Base-by-base conservation (phyloP, 2,797 vertebrate genomes). In the Girardinus metallicus region DNA sequence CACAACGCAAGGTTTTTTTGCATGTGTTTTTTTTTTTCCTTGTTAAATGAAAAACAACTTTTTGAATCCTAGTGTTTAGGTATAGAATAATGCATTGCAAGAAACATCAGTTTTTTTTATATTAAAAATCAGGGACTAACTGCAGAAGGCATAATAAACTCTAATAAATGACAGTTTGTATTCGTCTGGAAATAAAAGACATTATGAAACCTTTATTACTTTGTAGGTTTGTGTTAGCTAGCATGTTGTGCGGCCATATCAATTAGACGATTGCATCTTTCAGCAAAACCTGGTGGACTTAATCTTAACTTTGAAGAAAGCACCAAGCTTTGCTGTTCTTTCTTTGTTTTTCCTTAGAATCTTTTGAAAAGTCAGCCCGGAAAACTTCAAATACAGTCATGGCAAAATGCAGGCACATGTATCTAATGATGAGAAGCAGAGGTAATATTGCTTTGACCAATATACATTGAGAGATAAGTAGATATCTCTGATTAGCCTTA, bases 401-500 rank as follows among this genome's bases (percentile, higher is more conserved):
- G 79, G 43, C 78, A 71, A 71, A 44, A 46, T 57, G 39, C 16
- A 21, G 29, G 34, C 16, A 77, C 12, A 26, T 70, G 36, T 53
- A 18, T 43, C 66, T 36, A 36, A 21, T 4, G 55, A 53, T 79
- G 74, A 73, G 79, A 78, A 72, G 60, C 31, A 44, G 23, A 87
- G 78, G 71, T 62, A 88, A 86, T 86, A 78, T 80, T 73, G 29
- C 46, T 18, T 46, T 78, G 64, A 46, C 41, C 62, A 36, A 49
- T 62, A 55, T n/a, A 39, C 75, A 75, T 78, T 76, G 73, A 83
- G 78, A 85, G 41, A 88, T 76, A 74, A 73, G 70, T 31, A 29
- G 66, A 85, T 36, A 79, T 80, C 16, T 64, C 71, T 80, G 77
- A 66, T 81, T 90, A 88, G 84, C 64, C 86, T 78, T 64, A 79